Evolutionary conservation across 2,113 vertebrate species (phyloP), one percentile per base, ranked within the genome.

Genomic region (Vidua macroura): DNA sequence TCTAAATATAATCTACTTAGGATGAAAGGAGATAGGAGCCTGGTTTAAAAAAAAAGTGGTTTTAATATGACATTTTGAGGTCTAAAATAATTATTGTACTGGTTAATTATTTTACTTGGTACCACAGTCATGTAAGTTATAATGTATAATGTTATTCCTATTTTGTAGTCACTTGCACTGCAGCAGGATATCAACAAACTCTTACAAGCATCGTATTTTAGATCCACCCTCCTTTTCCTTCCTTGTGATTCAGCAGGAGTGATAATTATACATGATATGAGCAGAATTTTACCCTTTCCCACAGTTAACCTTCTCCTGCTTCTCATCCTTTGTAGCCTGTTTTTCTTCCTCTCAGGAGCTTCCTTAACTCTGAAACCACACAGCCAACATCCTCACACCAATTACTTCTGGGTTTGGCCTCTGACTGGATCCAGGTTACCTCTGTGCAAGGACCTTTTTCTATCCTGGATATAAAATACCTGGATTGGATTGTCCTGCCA

Each of bases 281-380:
- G 51, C 55, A 52, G 52, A 68, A 88, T 75, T 88, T 93, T 86
- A 77, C 86, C 83, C 88, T 95, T 93, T 96, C 68, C 68, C 91
- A 95, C 89, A 83, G 76, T 90, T 90, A 90, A 86, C 76, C 46
- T 83, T 80, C 91, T 95, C 78, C 70, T 93, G 83, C 86, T 88
- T 92, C 53, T 95, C 28, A 49, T 66, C 63, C 80, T 53, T 69
- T 0, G 0, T 49, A 74, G 59, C 51, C 46, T 79, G 23, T 18
- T 63, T 60, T 67, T 56, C 31, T 43, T 10, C 25, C 46, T 68
- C 41, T 68, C 4, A 1, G 14, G 60, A 75, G 28, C 56, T 51
- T 88, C 48, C 66, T 62, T 67, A 67, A 33, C 62, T 31, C 78
- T 64, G 82, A 93, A 92, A 44, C 44, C 23, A 2, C 49, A 15